Percentiles rank a stretch among this genome's conserved stretches.
phyloP scores from a whole-genome alignment of 2,113 vertebrate genomes.

The Coturnix japonica region DNA sequence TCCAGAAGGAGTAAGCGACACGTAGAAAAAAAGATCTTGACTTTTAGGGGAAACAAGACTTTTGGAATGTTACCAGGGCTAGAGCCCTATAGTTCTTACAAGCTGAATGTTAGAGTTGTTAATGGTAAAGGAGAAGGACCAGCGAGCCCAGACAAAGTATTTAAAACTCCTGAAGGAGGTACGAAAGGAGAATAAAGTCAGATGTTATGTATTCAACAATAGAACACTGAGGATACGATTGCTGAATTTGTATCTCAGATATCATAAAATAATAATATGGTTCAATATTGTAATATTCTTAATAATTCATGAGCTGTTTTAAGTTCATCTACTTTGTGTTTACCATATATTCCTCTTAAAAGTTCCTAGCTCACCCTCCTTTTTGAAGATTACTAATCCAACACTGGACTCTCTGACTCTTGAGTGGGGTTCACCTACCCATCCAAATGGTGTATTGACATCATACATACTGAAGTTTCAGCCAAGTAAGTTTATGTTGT shows the following conservation, averaged over 20 bases:
- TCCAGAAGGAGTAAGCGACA: conserved; percentile 85
- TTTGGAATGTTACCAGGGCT: conserved; percentile 89
- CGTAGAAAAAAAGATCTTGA: conserved; percentile 86
- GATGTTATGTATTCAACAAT: not conserved
- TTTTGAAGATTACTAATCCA: conserved; percentile 83
- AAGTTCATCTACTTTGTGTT: conserved; percentile 1
- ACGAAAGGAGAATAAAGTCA: conserved; percentile 49
- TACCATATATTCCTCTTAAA: conserved; percentile 49
- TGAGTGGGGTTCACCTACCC: conserved; percentile 90
- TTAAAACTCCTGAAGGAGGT: conserved; percentile 96
- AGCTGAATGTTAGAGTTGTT: conserved; percentile 86
- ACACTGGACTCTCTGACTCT: conserved; percentile 90
- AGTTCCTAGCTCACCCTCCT: conserved; percentile 90
- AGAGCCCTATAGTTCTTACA: conserved; percentile 89
- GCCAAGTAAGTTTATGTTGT: conserved; percentile 84
- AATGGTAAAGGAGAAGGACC: conserved; percentile 95
- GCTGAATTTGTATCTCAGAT: not conserved
- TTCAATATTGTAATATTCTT: not conserved
- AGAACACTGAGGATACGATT: not conserved
- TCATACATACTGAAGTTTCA: conserved; percentile 94
- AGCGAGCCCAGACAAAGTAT: conserved; percentile 78
- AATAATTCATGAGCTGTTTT: not conserved
- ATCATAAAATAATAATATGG: conserved; percentile 1
- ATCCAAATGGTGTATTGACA: conserved; percentile 89
- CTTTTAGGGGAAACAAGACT: conserved; percentile 87